These are phyloP conservation scores for Corydoras maculifer DNA, from an alignment of 2,113 vertebrate genomes.

Conservation along the genomic window DNA sequence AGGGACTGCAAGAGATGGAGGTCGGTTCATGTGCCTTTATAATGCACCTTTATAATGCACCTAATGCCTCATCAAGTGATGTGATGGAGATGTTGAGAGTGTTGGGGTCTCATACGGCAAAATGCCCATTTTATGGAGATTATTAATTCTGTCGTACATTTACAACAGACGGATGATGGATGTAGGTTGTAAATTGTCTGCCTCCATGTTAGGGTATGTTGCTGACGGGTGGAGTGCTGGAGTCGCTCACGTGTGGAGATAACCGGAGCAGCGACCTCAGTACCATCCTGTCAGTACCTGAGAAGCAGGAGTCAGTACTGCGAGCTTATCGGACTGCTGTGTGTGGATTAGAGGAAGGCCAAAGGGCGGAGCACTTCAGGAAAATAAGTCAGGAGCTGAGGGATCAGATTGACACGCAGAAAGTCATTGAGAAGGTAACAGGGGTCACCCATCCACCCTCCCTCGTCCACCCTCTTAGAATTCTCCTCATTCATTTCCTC, in stretches of 20 bases:
- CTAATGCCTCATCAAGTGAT: no score
- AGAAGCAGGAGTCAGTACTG: conserved; percentile 59
- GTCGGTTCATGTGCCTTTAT: conserved; percentile 48
- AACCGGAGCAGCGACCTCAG: conserved; percentile 54
- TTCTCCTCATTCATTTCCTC: background rate
- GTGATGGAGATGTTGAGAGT: no score
- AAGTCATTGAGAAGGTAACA: conserved; percentile 69
- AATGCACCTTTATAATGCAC: no score
- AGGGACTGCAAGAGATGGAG: conserved; percentile 68
- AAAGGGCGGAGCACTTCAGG: conserved; percentile 65
- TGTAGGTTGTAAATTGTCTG: background rate
- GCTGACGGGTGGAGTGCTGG: conserved; percentile 70
- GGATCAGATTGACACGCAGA: conserved; percentile 74
- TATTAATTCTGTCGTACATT: no score
- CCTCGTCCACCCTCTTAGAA: no score
- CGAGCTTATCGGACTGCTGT: conserved; percentile 56
- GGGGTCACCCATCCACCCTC: background rate
- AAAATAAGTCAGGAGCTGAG: conserved; percentile 72
- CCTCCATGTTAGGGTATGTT: conserved; percentile 64
- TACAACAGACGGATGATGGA: no score
- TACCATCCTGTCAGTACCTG: conserved; percentile 63
- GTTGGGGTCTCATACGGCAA: no score
- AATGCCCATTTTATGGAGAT: no score
- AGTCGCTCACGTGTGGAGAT: conserved; percentile 73
- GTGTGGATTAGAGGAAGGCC: conserved; percentile 60